Base-by-base conservation (phyloP, 64 coral and sea anemone genomes). In the Montipora foliosa region DNA sequence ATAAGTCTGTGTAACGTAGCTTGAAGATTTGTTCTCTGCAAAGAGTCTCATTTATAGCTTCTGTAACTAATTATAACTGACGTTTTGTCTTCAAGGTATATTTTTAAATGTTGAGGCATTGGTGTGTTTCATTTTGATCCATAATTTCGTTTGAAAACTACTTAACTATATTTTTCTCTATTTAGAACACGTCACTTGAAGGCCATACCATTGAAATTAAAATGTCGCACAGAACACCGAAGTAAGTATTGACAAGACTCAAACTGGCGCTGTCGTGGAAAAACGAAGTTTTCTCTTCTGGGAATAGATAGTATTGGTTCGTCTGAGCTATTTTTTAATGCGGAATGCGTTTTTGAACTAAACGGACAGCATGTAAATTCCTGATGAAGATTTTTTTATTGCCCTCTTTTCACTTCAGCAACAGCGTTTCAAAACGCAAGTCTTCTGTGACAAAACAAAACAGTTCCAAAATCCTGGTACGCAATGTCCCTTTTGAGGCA, bases 401-500 rank as follows among this genome's bases (percentile, higher is more conserved):
- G 5, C 77, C 78, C 10, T 78, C 16, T 21, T 16, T 80, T 15
- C 20, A 13, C 37, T 92, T 72, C 74, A 95, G 96, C 21, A 53
- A 84, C 19, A 87, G 91, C 16, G 62, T 79, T 3, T 19, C 79
- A 49, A 88, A 94, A 75, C 87, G 92, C 19, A 96, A 95, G 62
- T 45, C 64, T 24, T 59, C 95, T 15, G 44, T 47, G 8, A 80
- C 74, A 2, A 99, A 99, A 81, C 98, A 99, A 69, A 96, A 91
- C 79, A 96, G 84, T 76, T 99, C 98, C 4, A 99, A 99, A 81
- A 90, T 99, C 67, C 70, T 99, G 59, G 98, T 99, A 47, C 95
- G 98, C 75, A 99, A 99, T 75, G 98, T 99, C 0, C 98, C 98
- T 16, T 99, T 99, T 90, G 98, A 99, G 85, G 95, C 98, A 29